Evolutionary conservation across 1,140 invertebrate genomes (phyloP).

Genomic region (Drosophila equinoxialis): DNA sequence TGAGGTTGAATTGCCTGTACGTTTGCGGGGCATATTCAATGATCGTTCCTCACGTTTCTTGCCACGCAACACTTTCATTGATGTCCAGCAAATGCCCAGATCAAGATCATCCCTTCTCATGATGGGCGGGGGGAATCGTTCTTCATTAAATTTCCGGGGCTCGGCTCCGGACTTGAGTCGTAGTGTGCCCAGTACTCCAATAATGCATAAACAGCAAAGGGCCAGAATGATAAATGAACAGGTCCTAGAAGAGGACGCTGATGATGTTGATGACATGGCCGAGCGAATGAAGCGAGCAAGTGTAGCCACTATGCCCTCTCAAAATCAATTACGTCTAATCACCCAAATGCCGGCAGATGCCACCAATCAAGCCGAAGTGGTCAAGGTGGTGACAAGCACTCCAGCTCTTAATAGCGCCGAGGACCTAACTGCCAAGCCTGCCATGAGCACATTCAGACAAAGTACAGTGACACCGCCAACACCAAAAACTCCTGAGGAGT

Average conservation of each 20-base stretch:
- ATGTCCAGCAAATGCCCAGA: conserved; percentile 82
- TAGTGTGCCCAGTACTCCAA: conserved; percentile 77
- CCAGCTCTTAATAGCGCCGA: conserved; percentile 59
- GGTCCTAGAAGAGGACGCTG: conserved; percentile 49
- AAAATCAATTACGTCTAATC: conserved; percentile 51
- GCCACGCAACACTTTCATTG: conserved; percentile 83
- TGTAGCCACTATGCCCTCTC: conserved; percentile 50
- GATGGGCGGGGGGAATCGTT: conserved; percentile 38
- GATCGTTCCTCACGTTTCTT: conserved; percentile 82
- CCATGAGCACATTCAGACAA: conserved; percentile 64
- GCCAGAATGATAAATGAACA: conserved; percentile 62
- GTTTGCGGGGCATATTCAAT: conserved; percentile 83
- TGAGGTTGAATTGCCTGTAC: conserved; percentile 83
- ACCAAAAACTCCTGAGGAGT: conserved; percentile 53
- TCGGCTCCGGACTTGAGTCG: conserved; percentile 80
- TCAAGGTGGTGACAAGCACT: conserved; percentile 62
- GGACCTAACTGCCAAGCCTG: conserved; percentile 38
- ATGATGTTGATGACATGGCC: conserved; percentile 42
- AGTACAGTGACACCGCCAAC: conserved; percentile 28
- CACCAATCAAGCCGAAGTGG: conserved; percentile 50
- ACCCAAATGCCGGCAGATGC: conserved; percentile 36
- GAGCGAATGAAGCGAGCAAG: conserved; percentile 63
- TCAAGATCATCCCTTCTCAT: conserved; percentile 84
- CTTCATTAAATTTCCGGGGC: conserved; percentile 64
- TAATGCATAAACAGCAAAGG: conserved; percentile 64